Conservation (phyloP, 2,797 vertebrate genomes). For the Danio jaintianensis region DNA sequence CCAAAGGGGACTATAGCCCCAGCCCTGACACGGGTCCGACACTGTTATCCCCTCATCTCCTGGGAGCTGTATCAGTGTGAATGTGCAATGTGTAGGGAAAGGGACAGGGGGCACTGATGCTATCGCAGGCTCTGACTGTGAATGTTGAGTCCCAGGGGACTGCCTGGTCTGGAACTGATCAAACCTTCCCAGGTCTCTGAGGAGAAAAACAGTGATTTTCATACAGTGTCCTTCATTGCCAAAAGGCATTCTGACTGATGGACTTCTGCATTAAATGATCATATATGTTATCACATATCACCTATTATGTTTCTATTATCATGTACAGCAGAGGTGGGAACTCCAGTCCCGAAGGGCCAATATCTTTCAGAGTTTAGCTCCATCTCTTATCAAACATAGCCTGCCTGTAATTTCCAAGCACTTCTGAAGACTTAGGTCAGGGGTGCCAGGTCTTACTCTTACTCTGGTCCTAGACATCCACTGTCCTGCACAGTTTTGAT, state of each 20-base stretch:
- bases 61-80: slow-evolving; percentile 65
- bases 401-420: too few relatives aligned
- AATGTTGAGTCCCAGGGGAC: slow-evolving; percentile 56
- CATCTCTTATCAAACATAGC: too few relatives aligned
- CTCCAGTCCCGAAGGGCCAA: too few relatives aligned
- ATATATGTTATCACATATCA: neutral
- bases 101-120: slow-evolving; percentile 63
- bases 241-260: slow-evolving; percentile 39
- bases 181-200: slow-evolving; percentile 39
- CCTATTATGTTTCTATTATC: neutral
- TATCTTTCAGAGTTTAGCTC: too few relatives aligned
- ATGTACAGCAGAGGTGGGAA: neutral
- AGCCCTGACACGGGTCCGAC: slow-evolving; percentile 29
- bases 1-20: slow-evolving; percentile 47
- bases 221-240: slow-evolving; percentile 37
- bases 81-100: slow-evolving; percentile 42
- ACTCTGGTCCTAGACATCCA: too few relatives aligned
- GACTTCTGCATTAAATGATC: slow-evolving; percentile 35
- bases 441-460: too few relatives aligned
- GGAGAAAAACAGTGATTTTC: slow-evolving; percentile 47
- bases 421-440: too few relatives aligned
- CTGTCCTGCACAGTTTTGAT: too few relatives aligned
- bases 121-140: slow-evolving; percentile 61
- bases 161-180: slow-evolving; percentile 56
- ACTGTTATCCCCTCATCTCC: slow-evolving; percentile 62